These are phyloP conservation scores for Antheraea pernyi DNA, from an alignment of 1,140 invertebrate genomes.

Conservation along the genomic window DNA sequence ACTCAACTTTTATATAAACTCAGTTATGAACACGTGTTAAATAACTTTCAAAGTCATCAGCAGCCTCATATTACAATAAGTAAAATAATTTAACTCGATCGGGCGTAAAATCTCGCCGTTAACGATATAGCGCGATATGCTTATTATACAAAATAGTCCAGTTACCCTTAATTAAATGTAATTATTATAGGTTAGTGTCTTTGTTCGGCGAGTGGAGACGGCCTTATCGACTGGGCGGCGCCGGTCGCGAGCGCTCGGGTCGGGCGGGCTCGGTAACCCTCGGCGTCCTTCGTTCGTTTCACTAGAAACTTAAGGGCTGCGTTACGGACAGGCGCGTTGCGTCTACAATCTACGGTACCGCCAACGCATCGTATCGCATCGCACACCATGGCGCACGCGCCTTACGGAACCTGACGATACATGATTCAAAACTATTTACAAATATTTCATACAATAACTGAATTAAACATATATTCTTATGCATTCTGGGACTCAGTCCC, in stretches of 20 bases:
- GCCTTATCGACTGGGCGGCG: slow-evolving; percentile 79
- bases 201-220: slow-evolving; percentile 75
- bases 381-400: slow-evolving; percentile 32
- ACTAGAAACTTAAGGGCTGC: slow-evolving; percentile 73
- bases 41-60: background rate
- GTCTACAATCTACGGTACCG: slow-evolving; percentile 19
- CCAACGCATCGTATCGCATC: background rate
- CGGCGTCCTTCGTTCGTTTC: slow-evolving; percentile 51
- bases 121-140: slow-evolving; percentile 46
- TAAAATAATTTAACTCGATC: slow-evolving; percentile 24
- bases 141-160: slow-evolving; percentile 64
- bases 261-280: slow-evolving; percentile 38
- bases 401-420: slow-evolving; percentile 40
- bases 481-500: slow-evolving; percentile 11
- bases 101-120: slow-evolving; percentile 31
- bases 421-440: slow-evolving; percentile 21
- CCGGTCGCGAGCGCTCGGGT: slow-evolving; percentile 58
- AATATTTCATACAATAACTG: slow-evolving; percentile 11
- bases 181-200: slow-evolving; percentile 78
- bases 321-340: slow-evolving; percentile 39
- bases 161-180: slow-evolving; percentile 76
- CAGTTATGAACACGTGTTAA: background rate
- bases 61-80: background rate
- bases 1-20: background rate
- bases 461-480: slow-evolving; percentile 22